A percentile compares a stretch with the other conserved stretches of the same genome.
Conservation (phyloP, 2,888 invertebrate species). For the Sarcophaga rosellei region DNA sequence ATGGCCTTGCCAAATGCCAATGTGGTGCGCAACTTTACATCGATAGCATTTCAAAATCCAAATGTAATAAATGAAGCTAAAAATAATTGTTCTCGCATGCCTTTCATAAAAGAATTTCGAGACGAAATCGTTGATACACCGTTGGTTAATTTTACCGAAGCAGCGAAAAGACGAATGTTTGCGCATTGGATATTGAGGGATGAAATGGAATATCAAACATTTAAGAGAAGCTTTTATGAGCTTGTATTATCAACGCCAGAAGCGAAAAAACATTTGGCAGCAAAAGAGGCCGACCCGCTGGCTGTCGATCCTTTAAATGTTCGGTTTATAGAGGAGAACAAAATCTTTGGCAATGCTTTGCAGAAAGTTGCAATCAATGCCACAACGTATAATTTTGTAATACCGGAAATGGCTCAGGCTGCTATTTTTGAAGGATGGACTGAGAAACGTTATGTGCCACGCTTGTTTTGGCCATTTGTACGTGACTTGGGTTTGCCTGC, state of each 20-base stretch:
- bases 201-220: conserved; percentile 74
- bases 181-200: conserved; percentile 80
- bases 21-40: conserved; percentile 84
- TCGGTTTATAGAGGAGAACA: conserved; percentile 69
- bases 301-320: conserved; percentile 77
- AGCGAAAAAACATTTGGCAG: conserved; percentile 72
- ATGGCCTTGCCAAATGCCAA: conserved; percentile 82
- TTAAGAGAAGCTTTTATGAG: conserved; percentile 76
- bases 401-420: conserved; percentile 78
- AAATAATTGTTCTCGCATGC: conserved; percentile 73
- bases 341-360: conserved; percentile 76
- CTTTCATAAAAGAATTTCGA: conserved; percentile 75
- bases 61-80: conserved; percentile 75
- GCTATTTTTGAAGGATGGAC: conserved; percentile 79
- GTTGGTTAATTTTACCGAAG: conserved; percentile 74
- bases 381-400: conserved; percentile 77
- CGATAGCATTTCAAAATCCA: conserved; percentile 78
- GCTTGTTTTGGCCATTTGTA: conserved; percentile 77
- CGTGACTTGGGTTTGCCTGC: conserved; percentile 79
- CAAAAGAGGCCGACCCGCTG: conserved; percentile 74
- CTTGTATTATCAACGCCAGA: conserved; percentile 74
- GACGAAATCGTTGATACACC: conserved; percentile 67
- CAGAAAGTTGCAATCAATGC: conserved; percentile 76
- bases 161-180: conserved; percentile 78
- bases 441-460: conserved; percentile 75